phyloP scores from a whole-genome alignment of 2,888 invertebrate genomes.

The Drosophila tanythrix region DNA sequence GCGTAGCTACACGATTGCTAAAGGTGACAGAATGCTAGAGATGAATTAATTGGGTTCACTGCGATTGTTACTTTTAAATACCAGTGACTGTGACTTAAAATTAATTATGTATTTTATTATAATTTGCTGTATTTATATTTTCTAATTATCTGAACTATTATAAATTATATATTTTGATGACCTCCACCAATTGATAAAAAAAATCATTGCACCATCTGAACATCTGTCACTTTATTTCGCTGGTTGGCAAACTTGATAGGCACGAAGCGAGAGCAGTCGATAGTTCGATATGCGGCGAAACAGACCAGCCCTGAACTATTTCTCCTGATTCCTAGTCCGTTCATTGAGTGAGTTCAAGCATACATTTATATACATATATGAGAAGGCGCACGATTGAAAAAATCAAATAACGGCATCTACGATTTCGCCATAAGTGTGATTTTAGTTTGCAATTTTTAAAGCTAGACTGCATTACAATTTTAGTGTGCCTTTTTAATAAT shows the following conservation, averaged over 20 bases:
- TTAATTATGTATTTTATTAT: neutral
- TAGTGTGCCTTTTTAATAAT: conserved; percentile 31
- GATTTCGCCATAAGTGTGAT: conserved; percentile 66
- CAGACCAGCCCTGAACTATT: conserved; percentile 6
- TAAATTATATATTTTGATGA: neutral
- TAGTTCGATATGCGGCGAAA: neutral
- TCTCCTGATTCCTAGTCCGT: neutral
- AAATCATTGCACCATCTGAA: neutral
- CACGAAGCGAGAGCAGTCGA: neutral
- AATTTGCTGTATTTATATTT: neutral
- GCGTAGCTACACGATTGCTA: conserved; percentile 39
- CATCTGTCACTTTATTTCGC: neutral
- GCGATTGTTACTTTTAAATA: neutral
- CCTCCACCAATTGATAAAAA: neutral
- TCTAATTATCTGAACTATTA: neutral
- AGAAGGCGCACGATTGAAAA: conserved; percentile 50
- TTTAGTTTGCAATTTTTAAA: conserved; percentile 49
- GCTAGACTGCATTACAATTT: conserved; percentile 22
- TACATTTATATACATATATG: conserved; percentile 12
- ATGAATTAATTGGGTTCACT: conserved; percentile 3
- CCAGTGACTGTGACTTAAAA: neutral
- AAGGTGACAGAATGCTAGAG: conserved; percentile 31
- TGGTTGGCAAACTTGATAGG: neutral
- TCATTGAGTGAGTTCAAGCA: conserved; percentile 16
- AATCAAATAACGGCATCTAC: conserved; percentile 59